Conservation (phyloP, 2,113 vertebrate species). For the Abramis brama region DNA sequence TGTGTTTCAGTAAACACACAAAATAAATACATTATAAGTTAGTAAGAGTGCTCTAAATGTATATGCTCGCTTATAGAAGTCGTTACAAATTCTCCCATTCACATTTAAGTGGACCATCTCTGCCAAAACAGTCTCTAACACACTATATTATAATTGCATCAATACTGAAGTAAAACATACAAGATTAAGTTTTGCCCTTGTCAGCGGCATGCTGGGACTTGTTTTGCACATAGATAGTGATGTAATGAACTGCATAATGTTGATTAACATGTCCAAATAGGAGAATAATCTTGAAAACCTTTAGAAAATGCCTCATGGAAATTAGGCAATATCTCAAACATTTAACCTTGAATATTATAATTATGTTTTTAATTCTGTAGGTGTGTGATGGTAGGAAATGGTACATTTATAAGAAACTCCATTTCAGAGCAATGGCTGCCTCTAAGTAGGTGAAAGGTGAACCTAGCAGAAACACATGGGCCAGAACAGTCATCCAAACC, state of each 20-base stretch:
- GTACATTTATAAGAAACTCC: neutral
- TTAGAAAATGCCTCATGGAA: neutral
- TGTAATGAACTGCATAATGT: neutral
- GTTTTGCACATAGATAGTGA: neutral
- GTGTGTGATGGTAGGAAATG: neutral
- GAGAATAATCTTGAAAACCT: conserved; percentile 61
- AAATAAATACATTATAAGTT: neutral
- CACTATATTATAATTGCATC: neutral
- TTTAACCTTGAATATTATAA: neutral
- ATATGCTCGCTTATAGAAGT: neutral
- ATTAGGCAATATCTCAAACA: neutral
- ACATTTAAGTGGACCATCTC: neutral
- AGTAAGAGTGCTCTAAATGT: neutral
- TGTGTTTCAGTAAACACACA: neutral
- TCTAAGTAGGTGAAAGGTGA: conserved; percentile 72
- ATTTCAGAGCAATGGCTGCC: conserved; percentile 2
- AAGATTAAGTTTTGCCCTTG: neutral
- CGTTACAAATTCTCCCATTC: neutral
- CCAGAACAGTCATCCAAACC: conserved; percentile 51
- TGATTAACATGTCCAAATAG: conserved; percentile 62
- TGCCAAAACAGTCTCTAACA: neutral
- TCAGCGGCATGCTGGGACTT: conserved; percentile 9
- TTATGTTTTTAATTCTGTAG: neutral
- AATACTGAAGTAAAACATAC: neutral
- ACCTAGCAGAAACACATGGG: conserved; percentile 36